Conservation (phyloP, 1,140 invertebrate genomes). For the Euwallacea similis region DNA sequence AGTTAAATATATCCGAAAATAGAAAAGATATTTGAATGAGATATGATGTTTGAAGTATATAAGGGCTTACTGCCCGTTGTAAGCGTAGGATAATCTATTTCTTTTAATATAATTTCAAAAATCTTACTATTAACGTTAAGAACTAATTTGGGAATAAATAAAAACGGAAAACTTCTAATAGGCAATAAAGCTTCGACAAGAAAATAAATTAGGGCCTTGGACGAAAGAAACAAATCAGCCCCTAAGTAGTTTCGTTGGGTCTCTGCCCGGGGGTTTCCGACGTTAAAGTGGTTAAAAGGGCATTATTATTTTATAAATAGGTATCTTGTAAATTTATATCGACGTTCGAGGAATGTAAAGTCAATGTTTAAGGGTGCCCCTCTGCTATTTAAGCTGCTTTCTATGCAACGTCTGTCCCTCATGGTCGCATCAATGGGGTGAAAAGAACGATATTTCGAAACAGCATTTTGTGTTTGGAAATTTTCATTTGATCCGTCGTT, state of each 20-base stretch:
- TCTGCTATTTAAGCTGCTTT: slow-evolving; percentile 41
- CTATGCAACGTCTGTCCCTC: slow-evolving; percentile 41
- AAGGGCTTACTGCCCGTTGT: too few species aligned
- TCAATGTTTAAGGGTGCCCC: slow-evolving; percentile 41
- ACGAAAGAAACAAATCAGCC: slow-evolving; percentile 38
- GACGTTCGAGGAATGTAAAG: slow-evolving; percentile 40
- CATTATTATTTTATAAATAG: slow-evolving; percentile 47
- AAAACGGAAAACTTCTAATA: too few species aligned
- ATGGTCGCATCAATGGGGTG: slow-evolving; percentile 41
- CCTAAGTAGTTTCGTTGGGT: slow-evolving; percentile 24
- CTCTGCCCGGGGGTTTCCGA: slow-evolving; percentile 27
- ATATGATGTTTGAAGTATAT: too few species aligned
- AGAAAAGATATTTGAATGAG: too few species aligned
- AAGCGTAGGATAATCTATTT: too few species aligned
- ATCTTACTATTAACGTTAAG: too few species aligned
- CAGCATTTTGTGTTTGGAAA: slow-evolving; percentile 3
- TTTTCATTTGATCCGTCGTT: slow-evolving; percentile 5
- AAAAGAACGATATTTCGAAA: slow-evolving; percentile 39
- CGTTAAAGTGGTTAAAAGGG: slow-evolving; percentile 44
- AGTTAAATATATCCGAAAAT: too few species aligned
- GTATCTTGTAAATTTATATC: slow-evolving; percentile 45
- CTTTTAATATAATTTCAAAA: too few species aligned
- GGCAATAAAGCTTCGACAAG: too few species aligned
- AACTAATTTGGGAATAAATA: too few species aligned
- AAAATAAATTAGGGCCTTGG: not conserved